Evolutionary conservation across 1,140 invertebrate species (phyloP).

Genomic region (Pseudachorutes palmiensis): DNA sequence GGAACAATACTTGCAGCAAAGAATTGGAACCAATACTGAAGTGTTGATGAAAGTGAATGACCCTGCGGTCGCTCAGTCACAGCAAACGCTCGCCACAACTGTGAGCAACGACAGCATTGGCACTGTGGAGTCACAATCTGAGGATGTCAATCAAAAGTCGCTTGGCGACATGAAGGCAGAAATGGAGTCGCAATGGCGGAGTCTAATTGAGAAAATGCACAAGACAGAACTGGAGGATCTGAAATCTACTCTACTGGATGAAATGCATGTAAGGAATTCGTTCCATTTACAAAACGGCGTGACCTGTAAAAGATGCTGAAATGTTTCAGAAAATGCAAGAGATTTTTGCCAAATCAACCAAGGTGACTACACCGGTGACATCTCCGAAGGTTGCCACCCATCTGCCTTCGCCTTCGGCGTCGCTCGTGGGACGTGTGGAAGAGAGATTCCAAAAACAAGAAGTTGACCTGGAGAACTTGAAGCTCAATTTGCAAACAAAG

Average conservation of each 20-base stretch:
- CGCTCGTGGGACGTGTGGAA: conserved; percentile 8
- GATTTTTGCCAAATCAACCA: conserved; percentile 14
- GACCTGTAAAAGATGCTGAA: not conserved
- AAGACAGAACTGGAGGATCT: conserved; percentile 24
- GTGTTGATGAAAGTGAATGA: not conserved
- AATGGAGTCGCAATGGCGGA: conserved; percentile 22
- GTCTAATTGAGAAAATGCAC: conserved; percentile 22
- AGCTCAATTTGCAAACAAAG: conserved; percentile 14
- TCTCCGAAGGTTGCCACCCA: not conserved
- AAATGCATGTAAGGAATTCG: conserved; percentile 4
- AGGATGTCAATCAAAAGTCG: not conserved
- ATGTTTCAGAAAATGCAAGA: conserved; percentile 24
- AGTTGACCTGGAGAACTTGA: conserved; percentile 19
- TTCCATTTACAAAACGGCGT: not conserved
- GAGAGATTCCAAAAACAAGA: conserved; percentile 25
- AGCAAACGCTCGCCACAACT: conserved; percentile 10
- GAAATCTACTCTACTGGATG: conserved; percentile 5
- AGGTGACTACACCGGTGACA: not conserved
- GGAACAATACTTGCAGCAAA: conserved; percentile 27
- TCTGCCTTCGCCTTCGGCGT: not conserved
- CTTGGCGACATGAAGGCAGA: conserved; percentile 14
- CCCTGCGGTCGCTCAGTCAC: not conserved
- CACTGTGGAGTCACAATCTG: not conserved
- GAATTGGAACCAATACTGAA: not conserved
- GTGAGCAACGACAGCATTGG: not conserved